Conservation (phyloP, 2,888 invertebrate species). For the Punctoribates punctum region DNA sequence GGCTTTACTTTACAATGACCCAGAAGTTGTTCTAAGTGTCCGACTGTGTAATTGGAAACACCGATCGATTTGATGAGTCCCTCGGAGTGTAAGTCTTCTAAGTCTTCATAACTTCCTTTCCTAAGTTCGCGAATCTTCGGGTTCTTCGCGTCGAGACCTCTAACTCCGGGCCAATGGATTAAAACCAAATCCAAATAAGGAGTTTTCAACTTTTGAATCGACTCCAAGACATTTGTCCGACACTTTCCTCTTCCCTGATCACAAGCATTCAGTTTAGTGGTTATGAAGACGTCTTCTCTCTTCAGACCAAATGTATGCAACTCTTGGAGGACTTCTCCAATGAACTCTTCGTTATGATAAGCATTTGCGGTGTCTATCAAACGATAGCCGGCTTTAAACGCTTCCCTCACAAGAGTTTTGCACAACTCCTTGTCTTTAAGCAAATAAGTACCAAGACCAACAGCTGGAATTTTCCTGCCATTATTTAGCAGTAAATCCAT, state of each 20-base stretch:
- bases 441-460: too few relatives aligned
- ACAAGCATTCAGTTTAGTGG: conserved; percentile 14
- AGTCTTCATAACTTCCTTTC: too few relatives aligned
- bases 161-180: conserved; percentile 52
- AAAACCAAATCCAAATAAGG: conserved; percentile 52
- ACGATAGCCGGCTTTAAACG: not conserved
- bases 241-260: not conserved
- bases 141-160: not conserved
- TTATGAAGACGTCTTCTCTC: conserved; percentile 33
- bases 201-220: conserved; percentile 49
- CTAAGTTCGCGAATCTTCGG: too few relatives aligned
- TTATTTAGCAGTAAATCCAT: too few relatives aligned
- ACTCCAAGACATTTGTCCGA: not conserved
- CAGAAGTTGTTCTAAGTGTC: conserved; percentile 60
- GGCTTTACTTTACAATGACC: not conserved
- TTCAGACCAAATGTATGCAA: not conserved
- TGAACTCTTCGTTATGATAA: conserved; percentile 30
- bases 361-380: not conserved
- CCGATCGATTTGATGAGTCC: conserved; percentile 71
- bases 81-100: conserved; percentile 54
- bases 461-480: too few relatives aligned
- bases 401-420: too few relatives aligned
- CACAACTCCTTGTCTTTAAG: too few relatives aligned
- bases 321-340: conserved; percentile 28
- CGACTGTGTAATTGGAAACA: conserved; percentile 74